Evolutionary conservation across 2,113 vertebrate species (phyloP).

Genomic region (Apaloderma vittatum): DNA sequence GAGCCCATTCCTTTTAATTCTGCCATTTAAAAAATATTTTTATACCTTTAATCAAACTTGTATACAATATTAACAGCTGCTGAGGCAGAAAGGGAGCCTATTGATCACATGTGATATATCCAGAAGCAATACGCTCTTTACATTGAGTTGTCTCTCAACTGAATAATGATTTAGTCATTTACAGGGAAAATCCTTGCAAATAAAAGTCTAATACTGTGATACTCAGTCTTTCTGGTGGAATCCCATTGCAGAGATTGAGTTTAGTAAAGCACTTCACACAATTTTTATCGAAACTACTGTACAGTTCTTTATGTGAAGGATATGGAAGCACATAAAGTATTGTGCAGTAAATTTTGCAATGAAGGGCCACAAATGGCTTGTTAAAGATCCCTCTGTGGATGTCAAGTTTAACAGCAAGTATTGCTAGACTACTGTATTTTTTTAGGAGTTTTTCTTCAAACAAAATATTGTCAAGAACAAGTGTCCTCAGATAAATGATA

Average conservation of each 20-base stretch:
- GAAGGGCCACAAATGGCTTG: constrained; percentile 59
- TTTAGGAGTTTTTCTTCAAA: constrained; percentile 58
- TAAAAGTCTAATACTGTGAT: constrained; percentile 31
- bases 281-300: constrained; percentile 71
- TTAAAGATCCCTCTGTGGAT: constrained; percentile 60
- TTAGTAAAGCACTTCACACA: constrained; percentile 50
- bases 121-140: constrained; percentile 65
- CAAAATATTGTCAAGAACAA: constrained; percentile 58
- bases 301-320: constrained; percentile 63
- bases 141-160: constrained; percentile 40
- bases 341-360: constrained; percentile 69
- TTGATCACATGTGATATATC: constrained; percentile 68
- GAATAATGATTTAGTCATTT: constrained; percentile 63
- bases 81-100: constrained; percentile 44
- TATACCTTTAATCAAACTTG: constrained; percentile 28
- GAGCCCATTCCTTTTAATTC: constrained; percentile 40
- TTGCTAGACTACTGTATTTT: constrained; percentile 45
- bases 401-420: constrained; percentile 55
- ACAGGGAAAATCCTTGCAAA: constrained; percentile 57
- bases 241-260: constrained; percentile 5
- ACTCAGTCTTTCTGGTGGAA: constrained; percentile 8
- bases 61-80: constrained; percentile 43
- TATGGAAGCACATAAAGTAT: constrained; percentile 66
- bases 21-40: constrained; percentile 54
- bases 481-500: constrained; percentile 13